These are phyloP conservation scores for Drepana arcuata DNA, from an alignment of 1,140 invertebrate species.

Conservation along the genomic window DNA sequence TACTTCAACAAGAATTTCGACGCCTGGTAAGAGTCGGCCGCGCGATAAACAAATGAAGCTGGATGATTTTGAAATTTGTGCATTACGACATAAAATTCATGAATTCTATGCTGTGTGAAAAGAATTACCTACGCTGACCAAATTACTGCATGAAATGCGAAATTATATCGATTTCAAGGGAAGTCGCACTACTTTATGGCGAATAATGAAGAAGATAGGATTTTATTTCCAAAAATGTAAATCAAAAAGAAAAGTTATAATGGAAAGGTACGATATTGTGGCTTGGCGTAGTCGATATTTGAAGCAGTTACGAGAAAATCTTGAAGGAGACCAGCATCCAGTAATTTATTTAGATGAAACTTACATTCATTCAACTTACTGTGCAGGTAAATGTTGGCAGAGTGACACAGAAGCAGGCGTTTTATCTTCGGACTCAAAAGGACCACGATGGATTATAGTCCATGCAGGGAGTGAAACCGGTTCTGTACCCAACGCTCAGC, in stretches of 20 bases:
- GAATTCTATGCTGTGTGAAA: conserved; percentile 11
- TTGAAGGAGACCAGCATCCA: background rate
- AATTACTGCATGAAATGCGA: too few relatives aligned
- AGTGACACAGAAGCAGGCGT: background rate
- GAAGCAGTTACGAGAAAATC: background rate
- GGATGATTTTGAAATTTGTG: conserved; percentile 15
- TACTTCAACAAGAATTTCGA: conserved; percentile 13
- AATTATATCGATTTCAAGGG: background rate
- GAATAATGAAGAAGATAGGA: background rate
- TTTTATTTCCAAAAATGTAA: background rate
- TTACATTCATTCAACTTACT: conserved; percentile 6
- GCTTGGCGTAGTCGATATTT: conserved; percentile 1
- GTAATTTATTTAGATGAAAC: conserved; percentile 11
- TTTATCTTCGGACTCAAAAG: background rate
- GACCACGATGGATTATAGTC: conserved; percentile 18
- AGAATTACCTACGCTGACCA: conserved; percentile 3
- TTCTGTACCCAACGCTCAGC: conserved; percentile 17
- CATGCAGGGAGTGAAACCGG: conserved; percentile 19
- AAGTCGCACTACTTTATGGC: background rate
- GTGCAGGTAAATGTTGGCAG: conserved; percentile 7
- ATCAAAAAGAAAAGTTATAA: conserved; percentile 1
- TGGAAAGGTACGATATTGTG: conserved; percentile 1
- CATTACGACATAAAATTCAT: conserved; percentile 17
- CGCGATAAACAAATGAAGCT: conserved; percentile 14
- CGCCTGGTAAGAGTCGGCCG: conserved; percentile 12